Percentiles rank a stretch among this genome's conserved stretches.
phyloP scores from a whole-genome alignment of 2,888 invertebrate genomes.

The Cloeon dipterum region DNA sequence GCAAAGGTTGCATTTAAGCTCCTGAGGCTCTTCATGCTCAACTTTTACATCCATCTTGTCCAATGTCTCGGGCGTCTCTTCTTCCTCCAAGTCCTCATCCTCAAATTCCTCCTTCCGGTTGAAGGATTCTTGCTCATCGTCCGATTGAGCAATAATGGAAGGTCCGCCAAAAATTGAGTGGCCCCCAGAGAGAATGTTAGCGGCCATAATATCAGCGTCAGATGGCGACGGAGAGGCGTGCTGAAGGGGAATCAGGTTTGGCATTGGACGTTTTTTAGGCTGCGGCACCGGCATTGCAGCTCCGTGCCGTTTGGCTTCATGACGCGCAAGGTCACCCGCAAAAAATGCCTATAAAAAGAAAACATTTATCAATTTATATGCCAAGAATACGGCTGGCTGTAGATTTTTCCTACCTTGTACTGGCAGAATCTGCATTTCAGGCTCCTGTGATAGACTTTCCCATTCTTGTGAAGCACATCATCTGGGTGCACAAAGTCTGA shows the following conservation, averaged over 20 bases:
- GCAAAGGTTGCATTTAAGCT: conserved; percentile 42
- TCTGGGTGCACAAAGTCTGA: conserved; percentile 13
- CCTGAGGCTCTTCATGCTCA: conserved; percentile 22
- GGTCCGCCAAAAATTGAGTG: conserved; percentile 6
- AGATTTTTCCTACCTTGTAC: conserved; percentile 21
- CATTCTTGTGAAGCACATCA: conserved; percentile 18
- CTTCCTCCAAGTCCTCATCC: conserved; percentile 3
- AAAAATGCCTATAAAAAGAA: conserved; percentile 19
- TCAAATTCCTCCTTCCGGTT: conserved; percentile 4
- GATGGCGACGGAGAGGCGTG: conserved; percentile 4
- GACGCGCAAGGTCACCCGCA: conserved; percentile 30
- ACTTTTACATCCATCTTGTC: not conserved
- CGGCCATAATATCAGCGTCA: conserved; percentile 9
- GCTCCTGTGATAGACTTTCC: conserved; percentile 14
- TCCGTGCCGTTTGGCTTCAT: conserved; percentile 23
- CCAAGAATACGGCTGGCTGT: too few relatives aligned
- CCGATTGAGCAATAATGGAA: conserved; percentile 20
- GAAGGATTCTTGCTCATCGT: conserved; percentile 22
- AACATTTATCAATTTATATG: not conserved
- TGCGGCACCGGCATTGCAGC: conserved; percentile 11
- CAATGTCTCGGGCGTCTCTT: conserved; percentile 2
- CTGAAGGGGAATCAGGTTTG: conserved; percentile 47
- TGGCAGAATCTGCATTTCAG: conserved; percentile 26
- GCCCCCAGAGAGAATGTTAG: not conserved
- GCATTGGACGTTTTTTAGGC: conserved; percentile 32